These are phyloP conservation scores for Morpho helenor DNA, from an alignment of 2,888 invertebrate genomes.

Conservation along the genomic window DNA sequence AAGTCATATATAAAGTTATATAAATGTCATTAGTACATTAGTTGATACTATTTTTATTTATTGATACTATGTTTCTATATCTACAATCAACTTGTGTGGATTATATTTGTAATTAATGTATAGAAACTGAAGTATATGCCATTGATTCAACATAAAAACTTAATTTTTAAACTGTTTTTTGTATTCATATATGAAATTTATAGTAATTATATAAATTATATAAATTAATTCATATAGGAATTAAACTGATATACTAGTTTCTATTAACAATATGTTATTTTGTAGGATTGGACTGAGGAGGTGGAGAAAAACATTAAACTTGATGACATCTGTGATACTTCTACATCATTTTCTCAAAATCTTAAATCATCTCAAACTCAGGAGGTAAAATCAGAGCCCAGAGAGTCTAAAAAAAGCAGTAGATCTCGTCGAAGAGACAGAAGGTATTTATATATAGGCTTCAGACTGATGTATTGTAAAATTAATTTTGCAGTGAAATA, in stretches of 20 bases:
- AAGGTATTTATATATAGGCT: conserved; percentile 41
- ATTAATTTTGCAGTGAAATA: background rate
- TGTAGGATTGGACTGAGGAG: conserved; percentile 74
- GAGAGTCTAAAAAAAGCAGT: conserved; percentile 58
- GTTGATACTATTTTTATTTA: too few species aligned
- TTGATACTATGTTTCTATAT: too few species aligned
- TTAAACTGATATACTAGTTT: background rate
- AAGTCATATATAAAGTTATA: too few species aligned
- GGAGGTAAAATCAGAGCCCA: conserved; percentile 52
- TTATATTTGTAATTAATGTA: too few species aligned
- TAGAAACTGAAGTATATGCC: too few species aligned
- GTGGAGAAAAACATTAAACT: conserved; percentile 70
- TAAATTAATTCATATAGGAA: too few species aligned
- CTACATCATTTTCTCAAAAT: conserved; percentile 57
- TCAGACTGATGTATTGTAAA: background rate
- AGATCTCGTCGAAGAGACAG: conserved; percentile 60
- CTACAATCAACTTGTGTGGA: too few species aligned
- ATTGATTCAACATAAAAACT: too few species aligned
- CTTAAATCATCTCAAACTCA: conserved; percentile 44
- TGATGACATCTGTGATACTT: conserved; percentile 60
- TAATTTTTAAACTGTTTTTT: too few species aligned
- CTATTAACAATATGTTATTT: conserved; percentile 1
- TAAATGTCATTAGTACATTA: too few species aligned
- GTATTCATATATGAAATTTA: too few species aligned
- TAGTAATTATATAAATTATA: too few species aligned